Evolutionary conservation across 2,888 invertebrate species (phyloP), one percentile per base, ranked within the genome.

Genomic region (Troglohyphantes excavatus): DNA sequence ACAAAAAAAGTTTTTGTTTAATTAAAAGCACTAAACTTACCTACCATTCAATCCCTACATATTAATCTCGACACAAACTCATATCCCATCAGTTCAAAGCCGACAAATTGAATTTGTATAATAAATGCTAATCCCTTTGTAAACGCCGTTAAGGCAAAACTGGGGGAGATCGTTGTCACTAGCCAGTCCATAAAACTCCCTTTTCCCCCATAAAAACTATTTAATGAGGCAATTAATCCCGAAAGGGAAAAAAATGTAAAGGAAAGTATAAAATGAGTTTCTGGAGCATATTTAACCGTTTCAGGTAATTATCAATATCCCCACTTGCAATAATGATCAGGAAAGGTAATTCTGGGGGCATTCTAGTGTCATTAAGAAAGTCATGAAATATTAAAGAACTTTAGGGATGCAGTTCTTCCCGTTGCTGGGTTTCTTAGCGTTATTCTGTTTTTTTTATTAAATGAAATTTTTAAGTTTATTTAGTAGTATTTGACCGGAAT

Each of bases 201-300:
- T 2, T n/a, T n/a, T 21, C 46, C 72, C 46, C 46, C 7, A 17
- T 67, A 23, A 53, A 68, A 81, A 81, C 26, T 26, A 9, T 83
- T 83, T 83, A 83, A 83, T 83, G 82, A 83, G 72, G 39, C 82
- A 83, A 83, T 83, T 83, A 83, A 26, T 43, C 29, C 9, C 27
- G 17, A 73, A 75, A 83, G n/a, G n/a, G n/a, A n/a, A 76, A 61
- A 72, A 72, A 53, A 17, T n/a, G n/a, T 11, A 33, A 3, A 46
- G 6, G 3, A 76, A 61, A 61, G 75, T 21, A 33, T 61, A 61
- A 75, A 72, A 75, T 61, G 59, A 59, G 33, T 23, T 59, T 21
- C 75, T 53, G 0, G 3, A 23, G 33, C 46, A 61, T 59, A 75
- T 75, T 75, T 75, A 75, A 61, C 27, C 1, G 23, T 61, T 61